These are phyloP conservation scores for Micronycteris hirsuta DNA, from an alignment of 2,113 vertebrate species.

Conservation along the genomic window DNA sequence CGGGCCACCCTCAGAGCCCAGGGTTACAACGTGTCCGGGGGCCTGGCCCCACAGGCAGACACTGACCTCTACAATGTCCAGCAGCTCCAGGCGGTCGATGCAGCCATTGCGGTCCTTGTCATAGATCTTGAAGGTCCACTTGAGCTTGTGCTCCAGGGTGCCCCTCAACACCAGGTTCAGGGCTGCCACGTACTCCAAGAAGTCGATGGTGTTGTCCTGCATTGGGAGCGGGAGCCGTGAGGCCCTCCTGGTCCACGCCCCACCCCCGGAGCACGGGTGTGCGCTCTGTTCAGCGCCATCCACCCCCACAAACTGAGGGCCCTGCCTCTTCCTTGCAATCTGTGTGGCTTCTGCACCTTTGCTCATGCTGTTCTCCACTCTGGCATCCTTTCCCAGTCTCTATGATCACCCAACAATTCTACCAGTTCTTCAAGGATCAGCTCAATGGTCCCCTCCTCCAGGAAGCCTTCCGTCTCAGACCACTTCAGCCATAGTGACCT, in stretches of 20 bases:
- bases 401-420: neutral
- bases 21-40: accelerated
- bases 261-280: accelerated
- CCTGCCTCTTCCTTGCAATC: neutral
- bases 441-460: neutral
- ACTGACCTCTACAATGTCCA: conserved; percentile 94
- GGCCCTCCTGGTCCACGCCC: neutral
- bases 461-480: neutral
- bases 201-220: conserved; percentile 97
- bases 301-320: neutral
- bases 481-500: neutral
- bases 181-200: conserved; percentile 95
- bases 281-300: accelerated
- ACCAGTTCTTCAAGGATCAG: neutral
- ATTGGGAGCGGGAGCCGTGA: neutral
- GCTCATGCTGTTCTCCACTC: neutral
- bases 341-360: neutral
- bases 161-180: conserved; percentile 94
- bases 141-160: conserved; percentile 94
- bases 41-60: neutral
- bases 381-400: neutral
- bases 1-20: neutral
- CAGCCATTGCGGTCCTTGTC: conserved; percentile 96
- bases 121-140: conserved; percentile 98
- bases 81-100: conserved; percentile 94